Conservation (phyloP, 2,888 invertebrate species). For the Netelia inedita region DNA sequence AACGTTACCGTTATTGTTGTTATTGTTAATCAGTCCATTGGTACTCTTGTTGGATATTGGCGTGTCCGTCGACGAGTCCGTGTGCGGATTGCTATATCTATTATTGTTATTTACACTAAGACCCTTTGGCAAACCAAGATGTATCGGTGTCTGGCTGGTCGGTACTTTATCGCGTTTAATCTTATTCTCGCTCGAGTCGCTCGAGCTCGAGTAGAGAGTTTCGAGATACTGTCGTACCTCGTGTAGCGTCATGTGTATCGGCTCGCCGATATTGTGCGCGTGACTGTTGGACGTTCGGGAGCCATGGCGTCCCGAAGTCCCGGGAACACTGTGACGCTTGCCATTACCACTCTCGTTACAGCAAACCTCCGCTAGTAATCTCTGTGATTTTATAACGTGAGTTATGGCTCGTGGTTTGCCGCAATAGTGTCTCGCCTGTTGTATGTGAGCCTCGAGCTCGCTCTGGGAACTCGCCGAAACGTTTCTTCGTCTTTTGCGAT, state of each 20-base stretch:
- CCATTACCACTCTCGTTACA: slow-evolving; percentile 82
- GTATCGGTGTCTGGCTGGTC: slow-evolving; percentile 77
- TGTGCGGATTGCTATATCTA: slow-evolving; percentile 84
- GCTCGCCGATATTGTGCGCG: slow-evolving; percentile 89
- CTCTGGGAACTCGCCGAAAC: slow-evolving; percentile 86
- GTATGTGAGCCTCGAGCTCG: slow-evolving; percentile 83
- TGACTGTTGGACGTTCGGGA: slow-evolving; percentile 84
- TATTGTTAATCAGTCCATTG: slow-evolving; percentile 85
- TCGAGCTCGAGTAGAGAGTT: slow-evolving; percentile 92
- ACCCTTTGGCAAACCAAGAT: slow-evolving; percentile 82
- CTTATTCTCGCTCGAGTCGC: slow-evolving; percentile 88
- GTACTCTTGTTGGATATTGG: slow-evolving; percentile 85
- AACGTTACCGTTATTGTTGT: slow-evolving; percentile 85
- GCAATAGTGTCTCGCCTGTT: slow-evolving; percentile 83
- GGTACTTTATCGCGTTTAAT: slow-evolving; percentile 83
- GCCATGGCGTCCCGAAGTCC: slow-evolving; percentile 86
- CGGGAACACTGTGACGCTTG: slow-evolving; percentile 90
- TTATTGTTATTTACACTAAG: slow-evolving; percentile 84
- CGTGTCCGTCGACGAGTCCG: slow-evolving; percentile 83
- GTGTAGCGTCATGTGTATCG: slow-evolving; percentile 93
- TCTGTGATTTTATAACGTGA: slow-evolving; percentile 83
- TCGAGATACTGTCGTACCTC: slow-evolving; percentile 94
- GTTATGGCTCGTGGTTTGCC: slow-evolving; percentile 83
- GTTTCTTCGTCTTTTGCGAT: slow-evolving; percentile 85
- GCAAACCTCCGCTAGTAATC: slow-evolving; percentile 82